Percentiles rank a stretch among this genome's conserved stretches.
These are phyloP conservation scores for Rousettus leschenaultii DNA, from an alignment of 2,113 vertebrate species.

Conservation along the genomic window DNA sequence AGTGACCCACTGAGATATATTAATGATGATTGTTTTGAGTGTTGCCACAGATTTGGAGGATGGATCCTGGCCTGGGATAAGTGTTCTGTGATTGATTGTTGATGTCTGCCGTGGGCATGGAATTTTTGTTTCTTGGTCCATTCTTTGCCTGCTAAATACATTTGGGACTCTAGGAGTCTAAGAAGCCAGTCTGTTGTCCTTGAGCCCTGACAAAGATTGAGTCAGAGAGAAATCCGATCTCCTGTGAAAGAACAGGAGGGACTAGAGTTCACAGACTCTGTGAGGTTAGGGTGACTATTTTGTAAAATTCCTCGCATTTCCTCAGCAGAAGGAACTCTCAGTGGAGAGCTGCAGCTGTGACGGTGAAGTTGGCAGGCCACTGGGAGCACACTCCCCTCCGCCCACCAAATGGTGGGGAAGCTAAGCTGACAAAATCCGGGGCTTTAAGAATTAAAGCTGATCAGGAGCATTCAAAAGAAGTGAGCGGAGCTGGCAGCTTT, in stretches of 20 bases:
- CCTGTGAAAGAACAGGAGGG: conserved; percentile 61
- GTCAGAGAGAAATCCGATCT: conserved; percentile 61
- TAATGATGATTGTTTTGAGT: neutral
- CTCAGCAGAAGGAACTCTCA: neutral
- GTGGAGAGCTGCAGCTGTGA: conserved; percentile 62
- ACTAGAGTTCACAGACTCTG: conserved; percentile 60
- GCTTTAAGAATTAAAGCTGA: conserved; percentile 50
- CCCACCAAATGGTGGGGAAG: conserved; percentile 49
- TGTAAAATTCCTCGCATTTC: conserved; percentile 69
- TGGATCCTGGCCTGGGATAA: neutral
- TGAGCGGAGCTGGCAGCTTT: neutral
- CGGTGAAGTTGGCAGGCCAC: neutral
- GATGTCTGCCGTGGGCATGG: conserved; percentile 15
- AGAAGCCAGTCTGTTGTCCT: conserved; percentile 39
- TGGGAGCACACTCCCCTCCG: neutral
- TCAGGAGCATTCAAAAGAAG: conserved; percentile 16
- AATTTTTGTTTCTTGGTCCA: neutral
- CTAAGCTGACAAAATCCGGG: conserved; percentile 33
- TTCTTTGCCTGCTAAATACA: neutral
- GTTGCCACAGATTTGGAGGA: neutral
- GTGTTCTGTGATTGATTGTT: conserved; percentile 50
- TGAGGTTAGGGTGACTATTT: conserved; percentile 48
- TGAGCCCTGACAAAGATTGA: conserved; percentile 33
- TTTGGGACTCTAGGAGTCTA: neutral
- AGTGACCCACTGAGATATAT: neutral